Evolutionary conservation across 92 coral and sea anemone species (phyloP), one percentile per base, ranked within the genome.

Genomic region (Porites evermanni): DNA sequence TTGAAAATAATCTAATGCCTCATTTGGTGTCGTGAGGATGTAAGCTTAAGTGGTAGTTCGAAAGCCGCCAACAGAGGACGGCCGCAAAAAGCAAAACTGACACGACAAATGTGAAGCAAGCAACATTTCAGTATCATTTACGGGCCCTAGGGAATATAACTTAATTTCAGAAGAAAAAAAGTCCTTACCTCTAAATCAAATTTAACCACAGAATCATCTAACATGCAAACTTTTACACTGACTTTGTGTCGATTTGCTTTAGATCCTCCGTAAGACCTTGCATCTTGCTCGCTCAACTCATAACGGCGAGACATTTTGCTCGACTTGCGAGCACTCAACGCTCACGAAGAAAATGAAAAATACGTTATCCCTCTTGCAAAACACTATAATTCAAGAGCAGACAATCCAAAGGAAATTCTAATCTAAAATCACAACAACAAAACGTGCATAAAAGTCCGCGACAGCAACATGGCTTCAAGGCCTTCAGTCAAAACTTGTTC

Each of bases 161-260:
- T 38, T 38, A 4, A 38, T 38, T 38, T 38, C 47, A 4, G 47
- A 38, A 64, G 75, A 19, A 53, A 44, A 71, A 61, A 52, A 54
- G 64, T 75, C 6, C 94, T 83, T 85, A 97, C 99, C 99, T 97
- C 96, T 59, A 97, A 79, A 81, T 97, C 99, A 87, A 97, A 97
- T 93, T 95, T 97, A 67, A 95, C 99, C 80, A 94, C 94, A 87
- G 99, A 93, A 70, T 97, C 99, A 75, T 97, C 99, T 24, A 97
- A 90, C 93, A 97, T 91, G 78, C 99, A 93, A 67, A 97, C 98
- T 95, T 95, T 97, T 54, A 97, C 93, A 59, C 97, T 86, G 76
- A 92, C 89, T 90, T 86, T 88, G 50, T 89, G 95, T 59, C 96
- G 94, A 78, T 91, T 89, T 74, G 91, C 58, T 69, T 89, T 78